phyloP scores from a whole-genome alignment of 2,797 vertebrate species.

The Crocodylus rhombifer region DNA sequence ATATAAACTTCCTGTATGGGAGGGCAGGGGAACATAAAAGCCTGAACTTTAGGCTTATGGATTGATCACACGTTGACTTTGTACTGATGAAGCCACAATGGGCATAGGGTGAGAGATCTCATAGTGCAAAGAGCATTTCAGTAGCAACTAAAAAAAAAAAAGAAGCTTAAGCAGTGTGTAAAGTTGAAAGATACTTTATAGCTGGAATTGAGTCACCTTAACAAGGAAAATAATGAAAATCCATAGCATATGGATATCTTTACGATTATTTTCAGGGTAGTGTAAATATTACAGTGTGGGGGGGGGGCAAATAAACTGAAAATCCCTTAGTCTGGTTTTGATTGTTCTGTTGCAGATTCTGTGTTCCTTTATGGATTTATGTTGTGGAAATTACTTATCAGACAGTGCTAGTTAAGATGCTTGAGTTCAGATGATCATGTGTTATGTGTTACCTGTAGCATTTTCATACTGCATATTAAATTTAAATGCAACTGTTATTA shows the following conservation, averaged over 20 bases:
- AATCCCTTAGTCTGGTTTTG: neutral
- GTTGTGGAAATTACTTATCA: neutral
- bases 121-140: neutral
- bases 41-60: too few species aligned
- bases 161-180: neutral
- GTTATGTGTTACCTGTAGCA: neutral
- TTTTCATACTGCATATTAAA: neutral
- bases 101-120: neutral
- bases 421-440: neutral
- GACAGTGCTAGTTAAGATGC: accelerated
- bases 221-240: constrained; percentile 22
- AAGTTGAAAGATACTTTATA: constrained; percentile 17
- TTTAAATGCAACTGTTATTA: neutral
- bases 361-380: neutral
- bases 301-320: neutral
- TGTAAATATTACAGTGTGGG: neutral
- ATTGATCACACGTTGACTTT: neutral
- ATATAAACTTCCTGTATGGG: neutral
- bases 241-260: accelerated
- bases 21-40: too few species aligned
- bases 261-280: constrained; percentile 6
- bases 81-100: neutral
- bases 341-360: neutral
- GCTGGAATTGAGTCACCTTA: neutral
- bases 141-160: neutral